Evolutionary conservation across 1,140 invertebrate species (phyloP).

Genomic region (Dufourea novaeangliae): DNA sequence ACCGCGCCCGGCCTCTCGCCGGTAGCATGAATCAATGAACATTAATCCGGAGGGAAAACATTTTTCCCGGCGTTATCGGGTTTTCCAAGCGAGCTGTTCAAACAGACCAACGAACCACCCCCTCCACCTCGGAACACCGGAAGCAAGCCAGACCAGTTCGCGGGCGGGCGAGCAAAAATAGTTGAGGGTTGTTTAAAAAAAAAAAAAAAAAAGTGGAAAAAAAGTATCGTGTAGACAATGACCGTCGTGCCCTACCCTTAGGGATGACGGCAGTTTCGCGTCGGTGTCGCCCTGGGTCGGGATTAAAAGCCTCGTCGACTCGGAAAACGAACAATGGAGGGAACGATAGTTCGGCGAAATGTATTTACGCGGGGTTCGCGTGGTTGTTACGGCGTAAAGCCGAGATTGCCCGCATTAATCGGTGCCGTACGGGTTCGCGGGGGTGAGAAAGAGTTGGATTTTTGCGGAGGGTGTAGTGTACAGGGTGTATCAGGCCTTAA

Average conservation of each 20-base stretch:
- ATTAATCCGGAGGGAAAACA: constrained; percentile 38
- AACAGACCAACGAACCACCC: neutral
- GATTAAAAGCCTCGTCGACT: neutral
- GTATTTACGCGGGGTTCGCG: constrained; percentile 7
- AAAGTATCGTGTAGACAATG: neutral
- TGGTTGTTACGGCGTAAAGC: constrained; percentile 6
- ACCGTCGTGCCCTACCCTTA: neutral
- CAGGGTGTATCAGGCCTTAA: no score
- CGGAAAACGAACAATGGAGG: neutral
- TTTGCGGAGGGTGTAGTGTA: neutral
- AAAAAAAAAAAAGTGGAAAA: neutral
- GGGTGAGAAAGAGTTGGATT: neutral
- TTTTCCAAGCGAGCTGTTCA: constrained; percentile 36
- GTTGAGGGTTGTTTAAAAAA: neutral
- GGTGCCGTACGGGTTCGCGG: neutral
- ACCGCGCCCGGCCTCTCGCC: neutral
- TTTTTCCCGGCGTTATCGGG: constrained; percentile 35
- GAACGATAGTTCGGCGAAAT: neutral
- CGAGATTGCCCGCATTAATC: constrained; percentile 21
- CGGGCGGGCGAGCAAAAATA: no score
- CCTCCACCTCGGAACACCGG: neutral
- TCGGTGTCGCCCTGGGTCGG: neutral
- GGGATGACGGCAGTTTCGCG: no score
- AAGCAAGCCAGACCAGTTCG: neutral
- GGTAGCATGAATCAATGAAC: constrained; percentile 12